These are phyloP conservation scores for Aspidoscelis tigris DNA, from an alignment of 2,113 vertebrate species.

Conservation along the genomic window DNA sequence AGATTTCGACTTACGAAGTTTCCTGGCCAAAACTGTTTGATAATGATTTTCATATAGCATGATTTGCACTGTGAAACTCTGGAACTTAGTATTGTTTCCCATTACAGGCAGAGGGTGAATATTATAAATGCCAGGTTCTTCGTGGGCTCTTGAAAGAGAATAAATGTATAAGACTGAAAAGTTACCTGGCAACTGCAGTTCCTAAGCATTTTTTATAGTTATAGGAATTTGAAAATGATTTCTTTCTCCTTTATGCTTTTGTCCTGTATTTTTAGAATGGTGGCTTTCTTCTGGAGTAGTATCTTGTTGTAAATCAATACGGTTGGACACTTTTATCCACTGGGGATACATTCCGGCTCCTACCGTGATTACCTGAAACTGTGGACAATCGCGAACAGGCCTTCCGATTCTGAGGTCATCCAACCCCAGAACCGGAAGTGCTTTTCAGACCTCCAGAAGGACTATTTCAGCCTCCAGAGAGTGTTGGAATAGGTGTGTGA, in stretches of 20 bases:
- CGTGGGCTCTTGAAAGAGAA: too few species aligned
- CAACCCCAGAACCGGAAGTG: too few species aligned
- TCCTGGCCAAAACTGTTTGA: conserved; percentile 7
- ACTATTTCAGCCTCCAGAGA: too few species aligned
- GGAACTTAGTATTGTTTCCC: not conserved
- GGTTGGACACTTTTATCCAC: too few species aligned
- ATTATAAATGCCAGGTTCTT: not conserved
- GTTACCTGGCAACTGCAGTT: not conserved
- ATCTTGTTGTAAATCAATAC: not conserved
- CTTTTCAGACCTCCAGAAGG: too few species aligned
- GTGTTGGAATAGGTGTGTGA: too few species aligned
- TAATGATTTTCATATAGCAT: not conserved
- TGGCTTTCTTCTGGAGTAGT: not conserved
- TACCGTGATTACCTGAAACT: too few species aligned
- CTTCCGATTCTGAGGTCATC: too few species aligned
- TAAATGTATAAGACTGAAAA: not conserved
- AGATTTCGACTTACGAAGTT: conserved; percentile 11
- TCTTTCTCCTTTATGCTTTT: not conserved
- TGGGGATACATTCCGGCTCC: too few species aligned
- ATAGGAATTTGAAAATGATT: not conserved
- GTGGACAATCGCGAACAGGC: too few species aligned
- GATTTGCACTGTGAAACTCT: not conserved
- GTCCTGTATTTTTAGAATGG: not conserved
- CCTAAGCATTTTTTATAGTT: not conserved
- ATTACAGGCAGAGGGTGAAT: not conserved